Base-by-base conservation (phyloP, 2,113 vertebrate species). In the Hylia prasina region DNA sequence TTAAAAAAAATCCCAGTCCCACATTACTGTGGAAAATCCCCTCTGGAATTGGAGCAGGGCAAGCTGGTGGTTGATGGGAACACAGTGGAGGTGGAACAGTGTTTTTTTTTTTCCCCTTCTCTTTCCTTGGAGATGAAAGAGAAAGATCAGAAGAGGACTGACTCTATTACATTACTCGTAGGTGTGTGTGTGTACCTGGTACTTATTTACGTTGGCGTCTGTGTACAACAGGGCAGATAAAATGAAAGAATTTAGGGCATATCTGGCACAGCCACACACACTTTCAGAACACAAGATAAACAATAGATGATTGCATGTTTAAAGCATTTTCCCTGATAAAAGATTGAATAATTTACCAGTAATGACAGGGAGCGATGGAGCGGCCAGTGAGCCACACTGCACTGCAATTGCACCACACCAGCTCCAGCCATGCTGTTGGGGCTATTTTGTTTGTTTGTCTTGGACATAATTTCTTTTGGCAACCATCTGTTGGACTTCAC, bases 281-380 rank as follows among this genome's bases (percentile, higher is more conserved):
- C 76, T 83, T 92, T 51, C 24, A 87, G 64, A 81, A 65, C 69
- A 82, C 53, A 15, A 91, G 48, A 89, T 89, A 95, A 95, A 92
- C 93, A 96, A 40, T 30, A 78, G 72, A 61, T 94, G 89, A 94
- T 89, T 82, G 53, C 70, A 76, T 13, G 45, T 89, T 89, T 90
- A 44, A 90, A 92, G 44, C 48, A 53, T 90, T 95, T 96, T 94
- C 69, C 82, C 75, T 97, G 94, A 94, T 95, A 96, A 95, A 81
- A 93, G 61, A 87, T 95, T 89, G 87, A 83, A 95, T 60, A 91
- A 90, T 81, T 94, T 71, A 50, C 60, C 60, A 66, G 64, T 94
- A 93, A 95, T 90, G 87, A 93, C 79, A 84, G 82, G 44, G 66
- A 90, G 78, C 2, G 14, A 54, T 39, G 66, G 58, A 93, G 56